These are phyloP conservation scores for Momotus momota DNA, from an alignment of 2,797 vertebrate species.

Conservation along the genomic window DNA sequence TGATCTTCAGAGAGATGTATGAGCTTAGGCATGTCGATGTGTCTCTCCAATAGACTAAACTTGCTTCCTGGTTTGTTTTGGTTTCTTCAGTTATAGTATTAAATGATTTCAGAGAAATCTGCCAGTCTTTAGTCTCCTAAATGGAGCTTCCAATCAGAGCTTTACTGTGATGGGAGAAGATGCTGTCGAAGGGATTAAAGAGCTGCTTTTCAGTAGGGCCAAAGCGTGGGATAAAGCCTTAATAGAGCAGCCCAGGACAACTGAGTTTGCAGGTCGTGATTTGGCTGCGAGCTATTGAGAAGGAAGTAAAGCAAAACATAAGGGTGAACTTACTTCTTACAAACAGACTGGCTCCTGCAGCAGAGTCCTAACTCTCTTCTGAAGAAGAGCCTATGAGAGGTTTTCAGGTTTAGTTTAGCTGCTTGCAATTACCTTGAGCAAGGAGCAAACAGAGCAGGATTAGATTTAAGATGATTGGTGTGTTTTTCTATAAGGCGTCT, in stretches of 20 bases:
- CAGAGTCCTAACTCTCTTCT: neutral
- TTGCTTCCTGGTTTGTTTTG: constrained; percentile 3
- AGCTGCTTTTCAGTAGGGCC: neutral
- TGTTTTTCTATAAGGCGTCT: neutral
- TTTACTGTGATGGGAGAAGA: neutral
- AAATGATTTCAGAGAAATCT: constrained; percentile 16
- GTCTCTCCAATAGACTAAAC: constrained; percentile 59
- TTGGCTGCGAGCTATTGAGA: neutral
- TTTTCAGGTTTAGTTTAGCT: neutral
- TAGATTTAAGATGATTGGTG: neutral
- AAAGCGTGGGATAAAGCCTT: neutral
- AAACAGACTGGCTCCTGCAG: neutral
- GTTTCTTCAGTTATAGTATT: neutral
- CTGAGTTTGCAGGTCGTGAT: neutral
- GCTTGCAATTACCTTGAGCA: neutral
- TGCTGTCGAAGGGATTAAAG: neutral
- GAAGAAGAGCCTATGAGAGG: neutral
- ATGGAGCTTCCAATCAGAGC: neutral
- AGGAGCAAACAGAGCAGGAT: neutral
- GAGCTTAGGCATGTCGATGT: neutral
- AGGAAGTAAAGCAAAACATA: neutral
- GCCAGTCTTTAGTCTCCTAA: neutral
- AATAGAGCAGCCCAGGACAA: neutral
- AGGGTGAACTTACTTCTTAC: neutral
- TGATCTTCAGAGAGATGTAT: neutral